Evolutionary conservation across 2,797 vertebrate genomes (phyloP), one percentile per base, ranked within the genome.

Genomic region (Lagorchestes hirsutus): DNA sequence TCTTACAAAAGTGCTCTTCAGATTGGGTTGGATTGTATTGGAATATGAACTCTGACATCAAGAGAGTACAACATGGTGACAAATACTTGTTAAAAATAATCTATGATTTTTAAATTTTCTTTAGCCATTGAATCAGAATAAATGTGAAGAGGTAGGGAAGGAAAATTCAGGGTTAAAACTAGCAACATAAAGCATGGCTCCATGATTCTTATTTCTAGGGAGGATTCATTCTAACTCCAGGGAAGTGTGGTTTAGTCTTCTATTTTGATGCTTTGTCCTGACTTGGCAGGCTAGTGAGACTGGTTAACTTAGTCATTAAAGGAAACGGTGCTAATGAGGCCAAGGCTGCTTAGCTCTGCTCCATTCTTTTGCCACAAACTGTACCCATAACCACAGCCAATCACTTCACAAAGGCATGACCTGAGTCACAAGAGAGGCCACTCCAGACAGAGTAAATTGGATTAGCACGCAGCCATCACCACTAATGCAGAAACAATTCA

Each of bases 71-170:
- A 59, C 5, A 14, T 4, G 27, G 54, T 27, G 54, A 94, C 54
- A 62, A 94, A 92, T 90, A 56, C 13, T 67, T 94, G 50, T 40
- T 28, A 74, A 87, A 90, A 91, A 62, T 27, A 95, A 90, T 40
- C 74, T 58, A 27, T 2, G 29, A 91, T 40, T 54, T 50, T 24
- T 57, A 57, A 55, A 55, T 6, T 54, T 16, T 50, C 27, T 95
- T 50, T 28, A 87, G 55, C 10, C 56, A 50, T 14, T 55, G 54
- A 90, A 55, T 87, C 50, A 52, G 90, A 57, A 12, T 94, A 29
- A 55, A 90, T 1, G 54, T 24, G 67, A 22, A 62, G 52, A 82
- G n/a, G 46, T 57, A 96, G 82, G 92, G 34, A 56, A 13, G 55
- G 40, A 16, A 40, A 29, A 57, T 1, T 56, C 1, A 13, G 54